Percentiles rank a stretch among this genome's conserved stretches.
Conservation (phyloP, 2,113 vertebrate species). For the Gorsachius goisagi region DNA sequence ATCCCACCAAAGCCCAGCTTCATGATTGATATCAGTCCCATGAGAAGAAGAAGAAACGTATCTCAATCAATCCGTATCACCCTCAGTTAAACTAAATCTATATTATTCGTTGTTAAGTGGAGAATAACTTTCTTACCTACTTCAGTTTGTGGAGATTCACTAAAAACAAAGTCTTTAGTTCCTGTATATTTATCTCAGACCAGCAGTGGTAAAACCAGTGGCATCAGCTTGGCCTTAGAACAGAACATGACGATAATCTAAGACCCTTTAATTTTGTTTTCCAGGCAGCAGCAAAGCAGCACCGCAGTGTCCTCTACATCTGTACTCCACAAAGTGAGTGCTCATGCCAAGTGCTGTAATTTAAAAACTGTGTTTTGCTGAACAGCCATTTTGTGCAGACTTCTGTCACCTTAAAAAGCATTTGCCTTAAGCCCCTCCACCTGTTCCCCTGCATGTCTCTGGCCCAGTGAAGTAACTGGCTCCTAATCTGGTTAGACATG, state of each 20-base stretch:
- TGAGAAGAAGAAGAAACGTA: not conserved
- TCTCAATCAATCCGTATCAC: not conserved
- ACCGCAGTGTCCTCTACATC: constrained; percentile 52
- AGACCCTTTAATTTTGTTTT: constrained; percentile 43
- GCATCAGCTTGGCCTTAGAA: not conserved
- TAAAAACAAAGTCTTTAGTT: not conserved
- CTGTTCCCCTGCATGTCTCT: not conserved
- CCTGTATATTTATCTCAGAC: not conserved
- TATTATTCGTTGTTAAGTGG: not conserved
- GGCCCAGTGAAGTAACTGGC: not conserved
- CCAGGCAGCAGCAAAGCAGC: constrained; percentile 60
- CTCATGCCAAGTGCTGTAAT: not conserved
- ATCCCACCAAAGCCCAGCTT: not conserved
- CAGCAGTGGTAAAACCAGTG: not conserved
- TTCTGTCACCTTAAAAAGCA: constrained; percentile 21
- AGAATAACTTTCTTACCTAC: not conserved
- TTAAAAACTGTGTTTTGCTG: not conserved
- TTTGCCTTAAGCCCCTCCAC: not conserved
- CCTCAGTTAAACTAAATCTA: not conserved
- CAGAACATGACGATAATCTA: not conserved
- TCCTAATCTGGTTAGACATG: not conserved
- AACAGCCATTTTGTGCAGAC: not conserved
- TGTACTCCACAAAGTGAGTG: constrained; percentile 69
- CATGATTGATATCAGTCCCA: not conserved
- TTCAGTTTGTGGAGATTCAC: not conserved